Conservation (phyloP, 2,113 vertebrate species). For the Antidorcas marsupialis region DNA sequence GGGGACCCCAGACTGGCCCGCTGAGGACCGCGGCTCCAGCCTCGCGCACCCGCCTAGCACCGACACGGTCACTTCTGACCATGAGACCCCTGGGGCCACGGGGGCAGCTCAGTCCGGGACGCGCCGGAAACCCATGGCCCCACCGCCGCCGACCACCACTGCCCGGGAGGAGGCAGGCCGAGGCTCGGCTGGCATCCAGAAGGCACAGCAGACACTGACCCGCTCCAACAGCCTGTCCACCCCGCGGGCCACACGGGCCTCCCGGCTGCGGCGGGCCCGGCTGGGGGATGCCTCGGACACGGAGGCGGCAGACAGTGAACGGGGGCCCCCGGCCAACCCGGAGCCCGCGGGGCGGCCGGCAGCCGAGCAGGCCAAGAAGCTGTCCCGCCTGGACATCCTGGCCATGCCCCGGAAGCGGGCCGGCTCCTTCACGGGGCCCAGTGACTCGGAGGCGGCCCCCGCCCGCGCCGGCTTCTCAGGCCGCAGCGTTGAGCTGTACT, state of each 20-base stretch:
- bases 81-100: conserved; percentile 74
- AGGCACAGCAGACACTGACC: conserved; percentile 83
- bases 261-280: conserved; percentile 92
- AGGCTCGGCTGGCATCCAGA: conserved; percentile 52
- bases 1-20: conserved; percentile 86
- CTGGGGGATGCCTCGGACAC: conserved; percentile 94
- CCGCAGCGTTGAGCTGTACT: conserved; percentile 82
- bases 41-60: conserved; percentile 65
- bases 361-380: conserved; percentile 88
- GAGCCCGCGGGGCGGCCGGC: conserved; percentile 68
- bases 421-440: conserved; percentile 90
- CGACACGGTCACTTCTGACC: conserved; percentile 83
- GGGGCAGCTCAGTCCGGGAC: conserved; percentile 53
- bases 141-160: conserved; percentile 75
- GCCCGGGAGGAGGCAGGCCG: conserved; percentile 86
- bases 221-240: conserved; percentile 94
- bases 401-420: conserved; percentile 94
- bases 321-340: conserved; percentile 73
- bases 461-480: conserved; percentile 83
- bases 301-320: conserved; percentile 86
- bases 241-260: conserved; percentile 92
- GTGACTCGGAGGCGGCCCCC: conserved; percentile 85
- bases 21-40: conserved; percentile 81
- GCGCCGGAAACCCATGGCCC: conserved; percentile 83
- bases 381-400: conserved; percentile 91